Conservation (phyloP, 2,113 vertebrate species). For the Platichthys stellatus region DNA sequence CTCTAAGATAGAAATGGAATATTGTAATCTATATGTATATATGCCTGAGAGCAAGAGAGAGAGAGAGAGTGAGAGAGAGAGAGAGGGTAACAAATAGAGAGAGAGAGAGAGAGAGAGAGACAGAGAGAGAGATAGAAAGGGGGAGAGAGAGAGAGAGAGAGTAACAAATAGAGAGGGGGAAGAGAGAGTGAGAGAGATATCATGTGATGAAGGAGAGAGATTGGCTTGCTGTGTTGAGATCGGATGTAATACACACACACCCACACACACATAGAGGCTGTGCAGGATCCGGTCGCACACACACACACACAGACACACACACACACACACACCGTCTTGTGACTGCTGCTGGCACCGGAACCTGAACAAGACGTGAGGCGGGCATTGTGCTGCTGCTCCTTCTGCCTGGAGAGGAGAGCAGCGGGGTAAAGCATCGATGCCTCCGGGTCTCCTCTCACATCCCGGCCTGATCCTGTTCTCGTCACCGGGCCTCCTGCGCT, state of each 20-base stretch:
- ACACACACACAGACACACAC: constrained; percentile 3
- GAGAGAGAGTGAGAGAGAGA: constrained; percentile 8
- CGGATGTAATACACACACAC: constrained; percentile 29
- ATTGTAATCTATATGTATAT: too few relatives aligned
- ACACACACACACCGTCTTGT: constrained; percentile 45
- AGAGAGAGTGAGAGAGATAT: constrained; percentile 32
- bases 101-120: neutral
- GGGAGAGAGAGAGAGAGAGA: neutral
- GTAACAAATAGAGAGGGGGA: neutral
- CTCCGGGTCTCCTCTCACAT: constrained; percentile 21
- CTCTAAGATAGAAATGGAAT: too few relatives aligned
- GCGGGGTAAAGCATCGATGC: constrained; percentile 52
- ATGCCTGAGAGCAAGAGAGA: too few relatives aligned
- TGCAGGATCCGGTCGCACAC: constrained; percentile 10
- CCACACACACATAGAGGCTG: neutral
- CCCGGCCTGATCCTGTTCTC: constrained; percentile 34
- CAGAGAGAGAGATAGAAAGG: neutral
- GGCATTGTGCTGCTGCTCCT: neutral
- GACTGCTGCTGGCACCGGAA: constrained; percentile 32
- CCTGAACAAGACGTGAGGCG: constrained; percentile 25
- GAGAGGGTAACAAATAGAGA: neutral
- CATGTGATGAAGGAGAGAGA: constrained; percentile 64
- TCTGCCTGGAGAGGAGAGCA: neutral
- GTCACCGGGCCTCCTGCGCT: constrained; percentile 53
- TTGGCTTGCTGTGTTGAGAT: constrained; percentile 14